A percentile compares a stretch with the other conserved stretches of the same genome.
phyloP scores from a whole-genome alignment of 2,888 invertebrate species.

The Acrobasis suavella region DNA sequence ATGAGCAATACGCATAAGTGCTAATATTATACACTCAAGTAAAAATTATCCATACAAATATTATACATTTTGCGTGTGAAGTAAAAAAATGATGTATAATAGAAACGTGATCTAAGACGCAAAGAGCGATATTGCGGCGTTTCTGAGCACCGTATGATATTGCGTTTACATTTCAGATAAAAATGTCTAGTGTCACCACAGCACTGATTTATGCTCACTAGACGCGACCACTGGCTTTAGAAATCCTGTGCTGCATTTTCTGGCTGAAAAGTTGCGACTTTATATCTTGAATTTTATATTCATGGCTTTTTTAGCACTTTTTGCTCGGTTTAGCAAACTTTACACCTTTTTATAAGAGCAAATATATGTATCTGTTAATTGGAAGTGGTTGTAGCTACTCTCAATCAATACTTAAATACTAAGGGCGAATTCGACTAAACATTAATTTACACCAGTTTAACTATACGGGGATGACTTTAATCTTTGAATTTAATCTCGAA shows the following conservation, averaged over 20 bases:
- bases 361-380: neutral
- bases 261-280: conserved; percentile 13
- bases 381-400: no score
- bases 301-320: conserved; percentile 15
- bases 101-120: conserved; percentile 7
- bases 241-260: conserved; percentile 6
- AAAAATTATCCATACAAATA: no score
- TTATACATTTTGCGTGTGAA: neutral
- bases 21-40: no score
- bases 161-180: conserved; percentile 68
- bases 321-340: neutral
- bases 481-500: no score
- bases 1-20: no score
- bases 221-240: conserved; percentile 34
- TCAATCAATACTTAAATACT: no score
- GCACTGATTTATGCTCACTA: conserved; percentile 43
- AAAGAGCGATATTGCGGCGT: conserved; percentile 48
- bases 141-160: conserved; percentile 46
- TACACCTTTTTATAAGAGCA: neutral
- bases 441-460: no score
- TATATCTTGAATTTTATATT: conserved; percentile 12
- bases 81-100: neutral
- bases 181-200: conserved; percentile 53
- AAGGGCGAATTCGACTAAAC: no score
- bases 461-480: no score